Conservation (phyloP, 2,113 vertebrate species). For the Xiphophorus hellerii region DNA sequence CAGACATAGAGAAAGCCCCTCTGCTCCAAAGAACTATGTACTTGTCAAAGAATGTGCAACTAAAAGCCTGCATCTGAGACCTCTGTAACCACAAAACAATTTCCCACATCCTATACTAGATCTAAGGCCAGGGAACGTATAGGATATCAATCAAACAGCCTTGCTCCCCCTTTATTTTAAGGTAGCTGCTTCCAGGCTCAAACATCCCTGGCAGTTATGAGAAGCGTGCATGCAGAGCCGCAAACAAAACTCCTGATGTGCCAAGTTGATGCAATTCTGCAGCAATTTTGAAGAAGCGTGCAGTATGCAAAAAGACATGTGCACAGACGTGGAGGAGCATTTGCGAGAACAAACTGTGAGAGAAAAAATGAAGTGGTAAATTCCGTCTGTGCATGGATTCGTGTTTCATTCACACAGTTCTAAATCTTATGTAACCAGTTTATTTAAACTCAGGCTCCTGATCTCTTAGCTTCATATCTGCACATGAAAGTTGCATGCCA, state of each 20-base stretch:
- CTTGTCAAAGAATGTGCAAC: conserved; percentile 46
- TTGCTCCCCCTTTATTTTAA: conserved; percentile 25
- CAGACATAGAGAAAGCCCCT: conserved; percentile 55
- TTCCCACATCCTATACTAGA: conserved; percentile 29
- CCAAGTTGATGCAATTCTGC: conserved; percentile 51
- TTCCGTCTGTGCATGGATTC: conserved; percentile 14
- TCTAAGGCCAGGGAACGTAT: conserved; percentile 36
- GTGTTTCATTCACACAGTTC: conserved; percentile 54
- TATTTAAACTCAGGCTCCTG: conserved; percentile 50
- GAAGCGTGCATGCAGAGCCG: conserved; percentile 11
- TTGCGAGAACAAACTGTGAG: conserved; percentile 13
- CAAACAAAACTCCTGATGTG: conserved; percentile 27
- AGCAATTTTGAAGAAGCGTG: conserved; percentile 16
- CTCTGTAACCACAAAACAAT: conserved; percentile 33
- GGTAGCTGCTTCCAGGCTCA: conserved; percentile 21
- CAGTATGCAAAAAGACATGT: conserved; percentile 15
- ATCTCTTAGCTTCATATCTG: conserved; percentile 63
- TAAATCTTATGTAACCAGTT: conserved; percentile 60
- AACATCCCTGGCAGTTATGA: conserved; percentile 16
- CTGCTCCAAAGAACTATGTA: conserved; percentile 36
- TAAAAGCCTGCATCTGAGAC: conserved; percentile 55
- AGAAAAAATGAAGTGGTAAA: conserved; percentile 36
- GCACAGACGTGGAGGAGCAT: conserved; percentile 18
- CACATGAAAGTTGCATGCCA: conserved; percentile 63
- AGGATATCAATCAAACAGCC: conserved; percentile 24